Conservation (phyloP, 2,797 vertebrate genomes). For the Phoebastria nigripes region DNA sequence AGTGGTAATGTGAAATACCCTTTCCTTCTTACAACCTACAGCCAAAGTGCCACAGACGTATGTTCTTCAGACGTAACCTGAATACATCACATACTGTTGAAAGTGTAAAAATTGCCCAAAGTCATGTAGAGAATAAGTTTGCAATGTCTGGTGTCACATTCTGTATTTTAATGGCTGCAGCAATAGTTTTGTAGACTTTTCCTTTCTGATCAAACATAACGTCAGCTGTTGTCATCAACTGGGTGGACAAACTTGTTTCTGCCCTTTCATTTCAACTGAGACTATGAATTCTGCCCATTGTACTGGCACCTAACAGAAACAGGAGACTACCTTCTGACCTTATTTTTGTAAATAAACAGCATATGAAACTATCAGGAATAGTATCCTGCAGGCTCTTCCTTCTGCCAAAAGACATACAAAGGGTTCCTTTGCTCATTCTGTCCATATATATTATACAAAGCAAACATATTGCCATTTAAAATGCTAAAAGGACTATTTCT, state of each 20-base stretch:
- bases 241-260: neutral
- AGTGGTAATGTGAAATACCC: neutral
- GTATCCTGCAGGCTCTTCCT: neutral
- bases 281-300: neutral
- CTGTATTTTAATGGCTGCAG: neutral
- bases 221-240: neutral
- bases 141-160: neutral
- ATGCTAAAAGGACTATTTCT: neutral
- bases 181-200: neutral
- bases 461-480: neutral
- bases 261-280: neutral
- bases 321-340: neutral
- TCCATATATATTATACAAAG: neutral
- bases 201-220: neutral
- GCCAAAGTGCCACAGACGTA: neutral
- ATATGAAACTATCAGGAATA: neutral
- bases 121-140: neutral
- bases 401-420: neutral
- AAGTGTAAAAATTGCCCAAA: neutral
- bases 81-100: neutral
- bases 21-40: neutral
- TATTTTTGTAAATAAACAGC: neutral
- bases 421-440: neutral
- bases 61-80: neutral
- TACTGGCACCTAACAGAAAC: neutral